A percentile compares a stretch with the other conserved stretches of the same genome.
phyloP scores from a whole-genome alignment of 2,797 vertebrate species.

The Falco biarmicus region DNA sequence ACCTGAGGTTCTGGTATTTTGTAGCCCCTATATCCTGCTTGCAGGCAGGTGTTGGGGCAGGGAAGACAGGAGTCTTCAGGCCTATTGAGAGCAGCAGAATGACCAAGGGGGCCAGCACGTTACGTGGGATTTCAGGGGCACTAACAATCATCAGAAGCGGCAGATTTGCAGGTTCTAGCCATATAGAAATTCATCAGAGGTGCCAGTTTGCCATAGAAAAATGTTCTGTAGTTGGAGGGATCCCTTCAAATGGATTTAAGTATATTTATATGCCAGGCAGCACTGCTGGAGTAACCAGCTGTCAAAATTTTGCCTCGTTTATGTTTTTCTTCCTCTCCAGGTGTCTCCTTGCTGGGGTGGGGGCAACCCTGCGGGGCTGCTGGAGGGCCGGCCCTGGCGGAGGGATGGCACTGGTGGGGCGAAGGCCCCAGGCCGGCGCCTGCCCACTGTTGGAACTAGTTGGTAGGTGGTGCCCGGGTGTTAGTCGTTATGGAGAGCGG shows the following conservation, averaged over 20 bases:
- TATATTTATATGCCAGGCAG: neutral
- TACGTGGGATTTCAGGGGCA: neutral
- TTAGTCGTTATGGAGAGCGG: constrained; percentile 74
- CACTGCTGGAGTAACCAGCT: fast-evolving
- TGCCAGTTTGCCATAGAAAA: neutral
- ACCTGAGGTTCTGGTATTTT: neutral
- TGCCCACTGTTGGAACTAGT: constrained; percentile 76
- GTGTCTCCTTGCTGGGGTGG: neutral
- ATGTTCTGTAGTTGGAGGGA: neutral
- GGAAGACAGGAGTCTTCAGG: neutral
- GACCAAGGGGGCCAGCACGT: neutral
- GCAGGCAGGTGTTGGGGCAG: fast-evolving
- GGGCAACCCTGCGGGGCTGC: neutral
- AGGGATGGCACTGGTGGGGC: fast-evolving
- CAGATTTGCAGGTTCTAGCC: neutral
- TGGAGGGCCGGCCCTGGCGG: fast-evolving
- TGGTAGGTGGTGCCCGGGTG: constrained; percentile 56
- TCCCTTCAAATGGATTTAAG: neutral
- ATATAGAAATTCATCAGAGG: neutral
- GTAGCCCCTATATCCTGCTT: neutral
- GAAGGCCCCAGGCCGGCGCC: neutral
- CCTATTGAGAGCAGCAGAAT: neutral
- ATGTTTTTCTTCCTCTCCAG: neutral
- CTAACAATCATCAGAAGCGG: neutral
- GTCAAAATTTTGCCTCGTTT: neutral